Conservation (phyloP, 2,113 vertebrate genomes). For the Clarias batrachus region DNA sequence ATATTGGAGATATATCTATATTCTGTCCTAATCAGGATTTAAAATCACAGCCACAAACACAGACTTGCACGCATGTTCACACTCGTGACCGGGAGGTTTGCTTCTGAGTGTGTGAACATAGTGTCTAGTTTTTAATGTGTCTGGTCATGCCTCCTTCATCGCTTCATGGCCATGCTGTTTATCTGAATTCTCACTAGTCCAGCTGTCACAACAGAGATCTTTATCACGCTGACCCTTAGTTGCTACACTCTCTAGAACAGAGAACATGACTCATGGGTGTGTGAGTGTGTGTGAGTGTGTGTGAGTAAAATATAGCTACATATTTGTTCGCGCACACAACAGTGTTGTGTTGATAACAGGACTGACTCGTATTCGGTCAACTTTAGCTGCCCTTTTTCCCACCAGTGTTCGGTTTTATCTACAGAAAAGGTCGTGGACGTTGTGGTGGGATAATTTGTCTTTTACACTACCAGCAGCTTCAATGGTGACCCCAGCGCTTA, state of each 20-base stretch:
- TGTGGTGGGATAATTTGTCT: constrained; percentile 13
- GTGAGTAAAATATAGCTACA: neutral
- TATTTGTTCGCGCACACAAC: constrained; percentile 43
- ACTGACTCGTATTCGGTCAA: neutral
- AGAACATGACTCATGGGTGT: constrained; percentile 10
- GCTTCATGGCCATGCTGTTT: constrained; percentile 63
- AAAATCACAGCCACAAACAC: neutral
- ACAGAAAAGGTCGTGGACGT: constrained; percentile 45
- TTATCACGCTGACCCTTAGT: constrained; percentile 63
- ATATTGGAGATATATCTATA: neutral
- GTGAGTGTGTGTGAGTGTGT: neutral
- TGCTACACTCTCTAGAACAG: constrained; percentile 21
- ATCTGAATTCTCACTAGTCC: constrained; percentile 70
- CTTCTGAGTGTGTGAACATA: constrained; percentile 16
- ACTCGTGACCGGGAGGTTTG: neutral
- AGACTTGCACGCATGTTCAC: neutral
- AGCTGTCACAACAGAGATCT: constrained; percentile 75
- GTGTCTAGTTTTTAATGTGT: constrained; percentile 66
- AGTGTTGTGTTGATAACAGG: constrained; percentile 43
- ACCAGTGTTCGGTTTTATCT: neutral
- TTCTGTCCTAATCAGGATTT: neutral
- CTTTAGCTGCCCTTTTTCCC: neutral
- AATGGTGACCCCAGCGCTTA: neutral
- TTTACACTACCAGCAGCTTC: neutral
- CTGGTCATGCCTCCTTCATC: constrained; percentile 51